Evolutionary conservation across 2,113 vertebrate genomes (phyloP).

Genomic region (Corydoras sp.): DNA sequence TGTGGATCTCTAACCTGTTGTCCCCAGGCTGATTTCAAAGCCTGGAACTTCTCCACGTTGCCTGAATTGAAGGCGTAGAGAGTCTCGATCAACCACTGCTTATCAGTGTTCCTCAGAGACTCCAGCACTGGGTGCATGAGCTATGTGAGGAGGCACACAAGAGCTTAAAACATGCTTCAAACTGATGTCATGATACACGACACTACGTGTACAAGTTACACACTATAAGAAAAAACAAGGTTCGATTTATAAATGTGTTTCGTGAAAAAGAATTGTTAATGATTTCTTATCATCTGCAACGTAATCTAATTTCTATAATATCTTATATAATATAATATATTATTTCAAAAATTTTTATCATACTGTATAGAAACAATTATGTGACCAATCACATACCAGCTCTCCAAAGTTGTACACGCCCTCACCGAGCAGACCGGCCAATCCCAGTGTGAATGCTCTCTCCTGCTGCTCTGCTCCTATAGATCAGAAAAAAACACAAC

Average conservation of each 20-base stretch:
- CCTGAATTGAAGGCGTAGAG: slow-evolving; percentile 93
- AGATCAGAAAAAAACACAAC: neutral
- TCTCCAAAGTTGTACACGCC: slow-evolving; percentile 98
- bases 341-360: too few relatives aligned
- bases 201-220: too few relatives aligned
- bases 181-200: too few relatives aligned
- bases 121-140: slow-evolving; percentile 96
- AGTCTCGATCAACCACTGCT: slow-evolving; percentile 96
- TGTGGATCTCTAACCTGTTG: slow-evolving; percentile 75
- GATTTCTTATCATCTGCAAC: too few relatives aligned
- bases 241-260: too few relatives aligned
- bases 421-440: slow-evolving; percentile 90
- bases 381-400: slow-evolving; percentile 67
- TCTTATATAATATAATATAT: too few relatives aligned
- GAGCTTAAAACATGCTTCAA: too few relatives aligned
- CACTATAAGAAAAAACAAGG: too few relatives aligned
- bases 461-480: slow-evolving; percentile 92
- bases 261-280: too few relatives aligned
- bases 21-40: slow-evolving; percentile 86
- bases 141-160: slow-evolving; percentile 53
- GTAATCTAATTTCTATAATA: too few relatives aligned
- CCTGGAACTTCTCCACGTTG: slow-evolving; percentile 90
- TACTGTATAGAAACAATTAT: too few relatives aligned
- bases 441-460: slow-evolving; percentile 88
- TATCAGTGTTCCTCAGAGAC: slow-evolving; percentile 83